Percentiles rank a stretch among this genome's conserved stretches.
phyloP scores from a whole-genome alignment of 2,888 invertebrate species.

The Clanis bilineata region DNA sequence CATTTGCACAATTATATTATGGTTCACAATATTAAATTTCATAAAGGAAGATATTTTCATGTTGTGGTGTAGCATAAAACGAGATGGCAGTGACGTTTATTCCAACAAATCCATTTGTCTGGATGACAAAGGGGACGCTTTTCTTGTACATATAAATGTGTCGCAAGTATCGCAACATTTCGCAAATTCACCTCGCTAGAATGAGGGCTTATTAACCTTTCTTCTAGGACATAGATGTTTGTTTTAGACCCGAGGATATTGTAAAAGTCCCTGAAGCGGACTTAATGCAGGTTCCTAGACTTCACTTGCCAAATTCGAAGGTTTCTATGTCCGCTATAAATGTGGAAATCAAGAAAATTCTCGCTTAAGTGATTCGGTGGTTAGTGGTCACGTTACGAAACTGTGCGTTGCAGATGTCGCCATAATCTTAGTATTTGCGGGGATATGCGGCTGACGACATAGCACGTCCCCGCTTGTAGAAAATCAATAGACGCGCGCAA shows the following conservation, averaged over 20 bases:
- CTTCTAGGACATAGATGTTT: neutral
- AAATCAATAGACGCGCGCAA: slow-evolving; percentile 80
- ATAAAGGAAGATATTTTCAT: neutral
- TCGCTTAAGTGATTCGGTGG: neutral
- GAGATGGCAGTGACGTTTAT: neutral
- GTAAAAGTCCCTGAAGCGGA: too few relatives aligned
- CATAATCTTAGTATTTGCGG: slow-evolving; percentile 33
- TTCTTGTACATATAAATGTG: neutral
- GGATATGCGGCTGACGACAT: slow-evolving; percentile 35
- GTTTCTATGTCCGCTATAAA: too few relatives aligned
- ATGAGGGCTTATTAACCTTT: neutral
- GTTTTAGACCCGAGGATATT: neutral
- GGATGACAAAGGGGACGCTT: neutral
- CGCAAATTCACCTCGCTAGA: neutral
- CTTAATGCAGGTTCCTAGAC: too few relatives aligned
- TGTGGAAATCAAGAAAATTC: neutral
- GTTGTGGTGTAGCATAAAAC: neutral
- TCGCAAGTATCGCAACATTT: neutral
- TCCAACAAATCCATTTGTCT: neutral
- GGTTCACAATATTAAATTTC: neutral
- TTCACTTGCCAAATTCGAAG: too few relatives aligned
- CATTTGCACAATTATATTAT: neutral
- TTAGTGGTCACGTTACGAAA: neutral
- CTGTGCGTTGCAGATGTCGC: slow-evolving; percentile 14
- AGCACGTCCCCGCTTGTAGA: slow-evolving; percentile 42